Base-by-base conservation (phyloP, 2,797 vertebrate species). In the Galago senegalensis region DNA sequence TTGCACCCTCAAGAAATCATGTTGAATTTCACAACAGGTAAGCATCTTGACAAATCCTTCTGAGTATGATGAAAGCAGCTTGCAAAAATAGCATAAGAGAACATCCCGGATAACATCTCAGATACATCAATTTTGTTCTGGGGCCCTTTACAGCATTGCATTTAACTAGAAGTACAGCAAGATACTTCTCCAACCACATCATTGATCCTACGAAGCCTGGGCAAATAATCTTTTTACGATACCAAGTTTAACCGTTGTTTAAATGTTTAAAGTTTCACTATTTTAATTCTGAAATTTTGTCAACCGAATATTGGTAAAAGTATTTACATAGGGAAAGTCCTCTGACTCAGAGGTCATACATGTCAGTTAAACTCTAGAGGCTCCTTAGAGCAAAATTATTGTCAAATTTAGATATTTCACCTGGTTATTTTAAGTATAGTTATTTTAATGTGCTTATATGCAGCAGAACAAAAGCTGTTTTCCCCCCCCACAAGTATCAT, bases 1-100 rank as follows among this genome's bases (percentile, higher is more conserved):
- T 94, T 98, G 96, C 97, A 98, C 98, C 97, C 98, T 98, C 97
- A 98, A 98, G 98, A 99, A 99, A 98, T 99, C 98, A 98, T 63
- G 95, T 93, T 98, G 98, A 97, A 98, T 98, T 98, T 98, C 98
- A 98, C 98, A 98, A 98, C 97, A 98, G 97, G 98, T 98, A 98
- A 98, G 97, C 97, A 97, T 94, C 97, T 97, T 98, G 98, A 98
- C 98, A 98, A 98, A 98, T 98, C 96, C 98, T 98, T 98, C 95
- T 93, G 88, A 97, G 97, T 91, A 96, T 97, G 98, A 98, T 98
- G 97, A 98, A 98, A 97, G 92, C 93, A 96, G 97, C 98, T 98
- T 92, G 67, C 96, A 98, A 97, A 98, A 98, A 97, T 93, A 98
- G 93, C 11, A 0, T 95, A 96, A 96, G 92, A 97, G 97, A 92